Evolutionary conservation across 2,888 invertebrate genomes (phyloP).

Genomic region (Tenthredo scrophulariae): DNA sequence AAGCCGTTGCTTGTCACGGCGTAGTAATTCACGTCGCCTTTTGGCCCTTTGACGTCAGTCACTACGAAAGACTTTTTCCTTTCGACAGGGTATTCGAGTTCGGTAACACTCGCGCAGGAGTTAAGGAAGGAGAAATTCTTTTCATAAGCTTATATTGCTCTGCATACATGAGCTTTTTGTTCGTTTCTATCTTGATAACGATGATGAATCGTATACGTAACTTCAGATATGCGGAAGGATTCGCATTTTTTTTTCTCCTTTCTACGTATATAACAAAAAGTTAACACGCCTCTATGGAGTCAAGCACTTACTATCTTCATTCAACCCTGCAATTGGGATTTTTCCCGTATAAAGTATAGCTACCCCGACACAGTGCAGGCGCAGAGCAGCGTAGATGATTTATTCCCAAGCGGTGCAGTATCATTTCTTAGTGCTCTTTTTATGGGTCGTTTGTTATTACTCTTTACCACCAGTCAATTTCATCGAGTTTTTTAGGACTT

Average conservation of each 20-base stretch:
- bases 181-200: slow-evolving; percentile 7
- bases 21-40: slow-evolving; percentile 38
- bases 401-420: slow-evolving; percentile 22
- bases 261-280: not conserved
- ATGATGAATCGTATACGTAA: slow-evolving; percentile 9
- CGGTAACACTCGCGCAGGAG: not conserved
- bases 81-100: not conserved
- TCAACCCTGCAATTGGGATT: slow-evolving; percentile 7
- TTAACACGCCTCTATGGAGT: not conserved
- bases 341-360: not conserved
- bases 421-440: not conserved
- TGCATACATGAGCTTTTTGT: not conserved
- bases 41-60: slow-evolving; percentile 22
- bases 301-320: slow-evolving; percentile 6
- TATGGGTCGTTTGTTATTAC: slow-evolving; percentile 16
- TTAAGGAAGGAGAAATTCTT: not conserved
- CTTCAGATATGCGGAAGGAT: not conserved
- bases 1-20: slow-evolving; percentile 10
- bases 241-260: not conserved
- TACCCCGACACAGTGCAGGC: not conserved
- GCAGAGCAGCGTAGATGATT: slow-evolving; percentile 28
- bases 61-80: not conserved
- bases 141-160: not conserved
- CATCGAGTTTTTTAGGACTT: slow-evolving; percentile 33
- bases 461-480: slow-evolving; percentile 28